Evolutionary conservation across 2,797 vertebrate genomes (phyloP).

Genomic region (Xenentodon cancila): DNA sequence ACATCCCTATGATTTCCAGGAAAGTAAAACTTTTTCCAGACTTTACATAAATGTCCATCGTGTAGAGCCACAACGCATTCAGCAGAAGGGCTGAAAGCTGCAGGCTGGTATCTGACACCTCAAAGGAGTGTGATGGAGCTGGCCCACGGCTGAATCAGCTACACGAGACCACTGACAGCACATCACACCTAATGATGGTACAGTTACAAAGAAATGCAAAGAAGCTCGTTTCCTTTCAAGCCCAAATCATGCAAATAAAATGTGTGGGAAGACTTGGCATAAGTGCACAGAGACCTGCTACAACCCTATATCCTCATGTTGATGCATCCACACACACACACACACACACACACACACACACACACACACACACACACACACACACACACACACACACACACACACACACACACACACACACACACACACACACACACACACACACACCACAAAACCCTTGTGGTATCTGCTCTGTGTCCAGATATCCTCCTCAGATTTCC

Average conservation of each 20-base stretch:
- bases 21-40: slow-evolving; percentile 1
- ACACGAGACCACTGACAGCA: not conserved
- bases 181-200: not conserved
- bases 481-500: slow-evolving; percentile 63
- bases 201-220: slow-evolving; percentile 24
- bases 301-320: not conserved
- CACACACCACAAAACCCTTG: slow-evolving; percentile 27
- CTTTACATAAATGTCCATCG: not conserved
- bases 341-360: slow-evolving; percentile 5
- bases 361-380: slow-evolving; percentile 13
- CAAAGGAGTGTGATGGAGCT: slow-evolving; percentile 21
- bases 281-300: not conserved
- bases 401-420: not conserved
- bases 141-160: slow-evolving; percentile 2
- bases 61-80: slow-evolving; percentile 14
- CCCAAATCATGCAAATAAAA: slow-evolving; percentile 22
- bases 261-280: not conserved
- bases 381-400: slow-evolving; percentile 13
- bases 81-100: slow-evolving; percentile 16
- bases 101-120: slow-evolving; percentile 35
- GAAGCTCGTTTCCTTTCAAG: slow-evolving; percentile 11
- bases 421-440: not conserved
- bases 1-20: slow-evolving; percentile 21
- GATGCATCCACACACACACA: not conserved
- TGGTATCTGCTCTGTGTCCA: slow-evolving; percentile 30